Conservation (phyloP, 37 sponge, comb jelly and placozoan species). For the Aplysina aerophoba region DNA sequence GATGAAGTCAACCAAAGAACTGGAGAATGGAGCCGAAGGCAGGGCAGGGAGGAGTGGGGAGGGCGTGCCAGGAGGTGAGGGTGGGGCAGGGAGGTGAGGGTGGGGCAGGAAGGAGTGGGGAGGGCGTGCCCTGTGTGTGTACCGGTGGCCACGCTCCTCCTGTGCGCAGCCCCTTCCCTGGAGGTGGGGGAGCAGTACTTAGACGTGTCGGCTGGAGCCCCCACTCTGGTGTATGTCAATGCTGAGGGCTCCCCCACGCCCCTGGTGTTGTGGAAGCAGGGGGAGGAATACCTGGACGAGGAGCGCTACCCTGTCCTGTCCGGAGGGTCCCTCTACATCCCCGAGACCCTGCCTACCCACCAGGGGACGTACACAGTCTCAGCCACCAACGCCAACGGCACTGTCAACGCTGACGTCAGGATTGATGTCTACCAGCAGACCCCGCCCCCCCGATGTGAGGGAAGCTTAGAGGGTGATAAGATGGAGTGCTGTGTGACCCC, state of each 20-base stretch:
- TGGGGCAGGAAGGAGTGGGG: neutral
- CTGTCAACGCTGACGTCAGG: conserved; percentile 11
- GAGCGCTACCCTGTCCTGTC: conserved; percentile 52
- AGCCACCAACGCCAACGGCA: conserved; percentile 56
- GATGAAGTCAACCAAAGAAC: neutral
- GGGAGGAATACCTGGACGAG: conserved; percentile 46
- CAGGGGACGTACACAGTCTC: conserved; percentile 63
- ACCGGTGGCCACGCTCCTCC: neutral
- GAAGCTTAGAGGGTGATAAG: neutral
- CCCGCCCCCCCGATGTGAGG: conserved; percentile 44
- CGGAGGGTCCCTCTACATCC: conserved; percentile 48
- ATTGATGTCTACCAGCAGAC: conserved; percentile 66
- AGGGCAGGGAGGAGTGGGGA: neutral
- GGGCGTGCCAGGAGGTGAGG: neutral
- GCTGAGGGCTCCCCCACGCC: conserved; percentile 68
- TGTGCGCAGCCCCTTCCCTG: conserved; percentile 54
- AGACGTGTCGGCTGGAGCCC: conserved; percentile 62
- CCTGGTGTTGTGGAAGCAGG: conserved; percentile 53
- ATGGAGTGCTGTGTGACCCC: neutral
- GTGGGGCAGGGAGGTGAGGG: neutral
- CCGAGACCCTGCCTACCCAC: conserved; percentile 45
- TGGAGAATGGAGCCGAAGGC: neutral
- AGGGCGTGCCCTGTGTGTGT: conserved; percentile 31
- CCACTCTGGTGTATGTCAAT: conserved; percentile 66
- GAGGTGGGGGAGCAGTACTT: conserved; percentile 38